Evolutionary conservation across 1,140 invertebrate species (phyloP), one percentile per base, ranked within the genome.

Genomic region (Drosophila lowei): DNA sequence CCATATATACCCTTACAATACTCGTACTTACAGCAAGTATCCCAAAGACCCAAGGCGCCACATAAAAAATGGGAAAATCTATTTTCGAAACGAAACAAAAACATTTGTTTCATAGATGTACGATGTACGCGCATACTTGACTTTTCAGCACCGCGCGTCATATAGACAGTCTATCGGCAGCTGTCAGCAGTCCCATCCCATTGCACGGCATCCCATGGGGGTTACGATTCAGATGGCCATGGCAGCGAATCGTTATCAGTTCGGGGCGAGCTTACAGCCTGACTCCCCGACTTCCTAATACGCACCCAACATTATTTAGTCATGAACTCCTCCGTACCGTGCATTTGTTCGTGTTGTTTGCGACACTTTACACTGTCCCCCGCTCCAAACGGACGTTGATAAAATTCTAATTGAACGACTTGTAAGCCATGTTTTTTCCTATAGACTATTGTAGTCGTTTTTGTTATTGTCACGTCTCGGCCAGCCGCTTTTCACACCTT

Each of bases 331-430:
- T 16, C 48, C 64, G 63, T 70, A 64, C 50, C 34, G 34, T 38
- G 73, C 68, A 42, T 59, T 46, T 42, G 44, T 76, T 79, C 79
- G 79, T 84, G 79, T 76, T 80, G 67, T 85, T 85, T 79, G 73
- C 57, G 43, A 49, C 43, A 67, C 34, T 49, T 56, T 65, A 65
- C 59, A 53, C 63, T 60, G 48, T 49, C 55, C 65, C 50, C 60
- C 28, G 30, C 58, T 25, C 28, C 49, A 38, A 38, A 18, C 18
- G 47, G 34, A 79, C 63, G 77, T 64, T 80, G 77, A 79, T 85
- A 77, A 85, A 77, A 85, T 85, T 78, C 77, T 66, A 85, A 85
- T 85, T 30, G 66, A 25, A 44, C 23, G 48, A 30, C 7, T 16
- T 49, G 59, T 50, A 41, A 46, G 44, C 53, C 68, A 58, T 65